A percentile compares a stretch with the other conserved stretches of the same genome.
Evolutionary conservation across 2,797 vertebrate species (phyloP).

Genomic region (Peromyscus aztecus): DNA sequence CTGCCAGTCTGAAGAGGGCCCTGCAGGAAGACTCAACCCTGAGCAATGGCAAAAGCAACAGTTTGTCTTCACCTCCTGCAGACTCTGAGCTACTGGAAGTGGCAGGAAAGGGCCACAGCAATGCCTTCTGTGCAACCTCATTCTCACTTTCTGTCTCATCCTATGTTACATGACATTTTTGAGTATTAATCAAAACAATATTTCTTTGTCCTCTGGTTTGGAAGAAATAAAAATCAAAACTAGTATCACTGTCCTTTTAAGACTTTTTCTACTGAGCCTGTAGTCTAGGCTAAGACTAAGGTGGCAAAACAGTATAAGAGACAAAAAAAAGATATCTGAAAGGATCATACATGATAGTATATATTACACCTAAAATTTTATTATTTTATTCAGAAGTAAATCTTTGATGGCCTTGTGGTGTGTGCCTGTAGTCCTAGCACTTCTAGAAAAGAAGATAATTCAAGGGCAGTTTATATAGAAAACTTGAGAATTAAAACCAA

Average conservation of each 20-base stretch:
- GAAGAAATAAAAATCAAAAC: background rate
- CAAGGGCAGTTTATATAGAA: background rate
- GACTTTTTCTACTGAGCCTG: background rate
- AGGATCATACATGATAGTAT: background rate
- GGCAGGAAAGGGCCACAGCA: background rate
- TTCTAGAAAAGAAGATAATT: background rate
- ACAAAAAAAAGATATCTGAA: background rate
- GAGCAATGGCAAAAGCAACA: slow-evolving; percentile 63
- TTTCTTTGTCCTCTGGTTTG: background rate
- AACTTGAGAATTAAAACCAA: background rate
- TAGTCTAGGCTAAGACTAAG: background rate
- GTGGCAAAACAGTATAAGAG: background rate
- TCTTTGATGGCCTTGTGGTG: background rate
- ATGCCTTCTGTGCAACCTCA: background rate
- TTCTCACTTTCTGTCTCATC: background rate
- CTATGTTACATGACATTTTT: background rate
- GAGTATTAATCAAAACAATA: background rate
- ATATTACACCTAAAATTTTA: background rate
- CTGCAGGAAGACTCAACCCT: slow-evolving; percentile 87
- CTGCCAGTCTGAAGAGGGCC: slow-evolving; percentile 88
- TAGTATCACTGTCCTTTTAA: background rate
- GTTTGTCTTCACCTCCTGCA: slow-evolving; percentile 49
- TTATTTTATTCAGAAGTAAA: background rate
- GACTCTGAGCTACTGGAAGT: slow-evolving; percentile 16
- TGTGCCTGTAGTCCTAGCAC: background rate